Evolutionary conservation across 2,797 vertebrate species (phyloP), one percentile per base, ranked within the genome.

Genomic region (Aphelocoma californica): DNA sequence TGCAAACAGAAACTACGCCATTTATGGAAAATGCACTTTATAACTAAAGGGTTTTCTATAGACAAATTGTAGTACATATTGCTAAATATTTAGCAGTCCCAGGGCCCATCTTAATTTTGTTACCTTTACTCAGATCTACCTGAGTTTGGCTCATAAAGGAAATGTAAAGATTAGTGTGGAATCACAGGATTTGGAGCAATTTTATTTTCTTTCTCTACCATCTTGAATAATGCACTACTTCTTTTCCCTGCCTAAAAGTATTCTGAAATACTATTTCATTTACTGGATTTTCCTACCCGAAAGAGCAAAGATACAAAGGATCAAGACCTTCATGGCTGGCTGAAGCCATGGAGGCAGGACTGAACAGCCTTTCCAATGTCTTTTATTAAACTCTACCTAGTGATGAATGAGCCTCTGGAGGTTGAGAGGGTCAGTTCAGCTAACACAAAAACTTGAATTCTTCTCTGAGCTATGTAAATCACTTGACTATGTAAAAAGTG

Each of bases 321-420:
- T 86, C 42, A 64, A 66, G 73, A 66, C 79, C 62, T 94, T 88
- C 34, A 50, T 84, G 74, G 40, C 64, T 91, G 77, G 29, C 60
- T 82, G 38, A 57, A 71, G 44, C 18, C 36, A 36, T 17, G 50
- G 44, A 71, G 31, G 15, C 66, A 38, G 57, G 70, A 66, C 32
- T 18, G 36, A 84, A 36, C 45, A 86, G 64, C 50, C 38, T 92
- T 94, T 93, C 60, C 80, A 84, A 0, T 64, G 47, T 64, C 53
- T 92, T 72, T 64, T 90, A 5, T 80, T 86, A 94, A 91, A 67
- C 56, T 88, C 42, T 88, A 38, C 67, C 62, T 90, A 78, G 44
- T 82, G 90, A 94, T 81, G 50, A 92, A 92, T 77, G 85, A 85
- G 50, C 45, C 73, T 92, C 77, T 80, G 62, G 78, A 81, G 60